Conservation (phyloP, 1,140 invertebrate species). For the Drosophila pseudoananassae region DNA sequence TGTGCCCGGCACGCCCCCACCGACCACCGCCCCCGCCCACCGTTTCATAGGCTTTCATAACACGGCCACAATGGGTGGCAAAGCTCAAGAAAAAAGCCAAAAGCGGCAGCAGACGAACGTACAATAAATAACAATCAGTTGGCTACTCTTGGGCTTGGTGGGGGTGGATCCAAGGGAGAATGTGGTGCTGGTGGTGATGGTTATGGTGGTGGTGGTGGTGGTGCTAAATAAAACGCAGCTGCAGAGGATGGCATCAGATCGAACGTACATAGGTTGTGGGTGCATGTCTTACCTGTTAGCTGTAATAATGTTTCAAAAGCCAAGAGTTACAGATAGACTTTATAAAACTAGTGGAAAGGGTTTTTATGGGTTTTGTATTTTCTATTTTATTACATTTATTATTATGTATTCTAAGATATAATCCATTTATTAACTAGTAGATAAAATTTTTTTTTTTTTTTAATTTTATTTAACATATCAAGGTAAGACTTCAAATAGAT, state of each 20-base stretch:
- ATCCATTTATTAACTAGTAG: no score
- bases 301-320: no score
- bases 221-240: constrained; percentile 49
- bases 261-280: not conserved
- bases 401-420: no score
- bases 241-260: constrained; percentile 17
- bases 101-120: constrained; percentile 39
- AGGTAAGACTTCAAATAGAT: no score
- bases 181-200: not conserved
- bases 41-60: constrained; percentile 36
- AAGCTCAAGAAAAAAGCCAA: constrained; percentile 5
- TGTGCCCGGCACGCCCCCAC: constrained; percentile 37
- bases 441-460: no score
- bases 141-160: not conserved
- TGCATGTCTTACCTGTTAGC: not conserved
- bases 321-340: no score
- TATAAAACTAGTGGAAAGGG: no score
- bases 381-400: no score
- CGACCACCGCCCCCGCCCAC: constrained; percentile 1
- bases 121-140: constrained; percentile 42
- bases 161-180: not conserved
- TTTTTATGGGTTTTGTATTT: no score
- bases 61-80: constrained; percentile 25
- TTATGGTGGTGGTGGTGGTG: not conserved
- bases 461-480: no score